Conservation (phyloP, 2,797 vertebrate genomes). For the Amphiprion clarkii region DNA sequence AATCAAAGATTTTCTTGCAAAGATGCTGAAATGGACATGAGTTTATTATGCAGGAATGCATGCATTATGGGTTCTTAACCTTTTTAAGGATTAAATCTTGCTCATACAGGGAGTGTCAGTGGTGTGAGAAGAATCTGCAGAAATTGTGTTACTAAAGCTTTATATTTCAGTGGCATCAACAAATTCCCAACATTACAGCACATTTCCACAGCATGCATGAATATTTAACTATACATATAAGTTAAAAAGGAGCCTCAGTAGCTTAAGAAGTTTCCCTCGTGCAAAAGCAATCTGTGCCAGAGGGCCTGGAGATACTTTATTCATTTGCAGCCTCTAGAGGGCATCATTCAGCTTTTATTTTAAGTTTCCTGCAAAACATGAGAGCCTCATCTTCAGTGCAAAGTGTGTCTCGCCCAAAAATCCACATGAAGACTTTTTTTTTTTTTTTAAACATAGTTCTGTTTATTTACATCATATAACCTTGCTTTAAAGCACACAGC, state of each 20-base stretch:
- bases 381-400: not conserved
- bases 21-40: slow-evolving; percentile 21
- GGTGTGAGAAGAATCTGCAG: not conserved
- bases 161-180: not conserved
- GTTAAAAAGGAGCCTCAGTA: not conserved
- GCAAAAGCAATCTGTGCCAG: slow-evolving; percentile 8
- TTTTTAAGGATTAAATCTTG: no score
- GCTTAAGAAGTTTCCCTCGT: slow-evolving; percentile 30
- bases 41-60: no score
- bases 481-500: slow-evolving; percentile 83
- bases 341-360: slow-evolving; percentile 34
- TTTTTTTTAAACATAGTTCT: slow-evolving; percentile 79
- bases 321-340: slow-evolving; percentile 57
- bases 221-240: not conserved
- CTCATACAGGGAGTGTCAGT: not conserved
- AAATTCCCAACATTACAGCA: not conserved
- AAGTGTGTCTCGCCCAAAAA: slow-evolving; percentile 12
- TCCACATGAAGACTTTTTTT: not conserved
- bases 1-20: slow-evolving; percentile 28
- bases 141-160: not conserved
- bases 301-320: not conserved
- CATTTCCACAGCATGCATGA: not conserved
- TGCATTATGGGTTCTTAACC: no score
- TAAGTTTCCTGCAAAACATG: not conserved
- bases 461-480: slow-evolving; percentile 85